phyloP scores from a whole-genome alignment of 2,888 invertebrate genomes.

The Argynnis bischoffii region DNA sequence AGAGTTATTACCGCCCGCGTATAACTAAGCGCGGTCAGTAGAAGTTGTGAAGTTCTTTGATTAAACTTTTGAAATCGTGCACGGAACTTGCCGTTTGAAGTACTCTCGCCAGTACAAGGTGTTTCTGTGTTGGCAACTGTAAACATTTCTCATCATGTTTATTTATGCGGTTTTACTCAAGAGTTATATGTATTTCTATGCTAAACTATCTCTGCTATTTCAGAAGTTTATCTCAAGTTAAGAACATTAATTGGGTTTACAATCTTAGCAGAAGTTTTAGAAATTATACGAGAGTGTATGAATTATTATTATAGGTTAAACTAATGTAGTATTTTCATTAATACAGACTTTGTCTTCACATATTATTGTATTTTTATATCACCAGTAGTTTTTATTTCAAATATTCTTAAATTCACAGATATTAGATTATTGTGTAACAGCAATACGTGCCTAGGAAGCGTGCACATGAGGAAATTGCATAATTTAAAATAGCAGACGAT shows the following conservation, averaged over 20 bases:
- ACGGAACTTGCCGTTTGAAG: constrained; percentile 25
- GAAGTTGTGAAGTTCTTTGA: constrained; percentile 41
- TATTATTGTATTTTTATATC: neutral
- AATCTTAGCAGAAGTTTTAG: constrained; percentile 18
- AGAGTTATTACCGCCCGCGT: constrained; percentile 35
- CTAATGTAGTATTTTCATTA: too few relatives aligned
- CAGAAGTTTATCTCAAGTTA: constrained; percentile 22
- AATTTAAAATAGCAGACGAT: constrained; percentile 36
- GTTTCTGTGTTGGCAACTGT: constrained; percentile 28
- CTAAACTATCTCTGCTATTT: constrained; percentile 22
- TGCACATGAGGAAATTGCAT: constrained; percentile 33
- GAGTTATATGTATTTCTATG: constrained; percentile 18
- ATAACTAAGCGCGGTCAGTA: constrained; percentile 23
- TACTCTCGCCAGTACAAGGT: constrained; percentile 26
- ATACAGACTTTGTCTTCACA: neutral
- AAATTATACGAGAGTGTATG: constrained; percentile 3
- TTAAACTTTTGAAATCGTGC: constrained; percentile 44
- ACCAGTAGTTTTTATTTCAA: neutral
- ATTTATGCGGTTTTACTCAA: constrained; percentile 31
- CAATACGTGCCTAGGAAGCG: constrained; percentile 27
- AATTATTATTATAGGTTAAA: neutral
- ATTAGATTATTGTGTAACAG: constrained; percentile 25
- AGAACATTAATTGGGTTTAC: constrained; percentile 30
- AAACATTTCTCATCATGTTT: constrained; percentile 34
- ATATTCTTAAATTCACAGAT: constrained; percentile 5